Percentiles rank a stretch among this genome's conserved stretches.
Evolutionary conservation across 30 jellyfish, hydroid and myxozoan species (phyloP).

Genomic region (Hydractinia symbiolongicarpus): DNA sequence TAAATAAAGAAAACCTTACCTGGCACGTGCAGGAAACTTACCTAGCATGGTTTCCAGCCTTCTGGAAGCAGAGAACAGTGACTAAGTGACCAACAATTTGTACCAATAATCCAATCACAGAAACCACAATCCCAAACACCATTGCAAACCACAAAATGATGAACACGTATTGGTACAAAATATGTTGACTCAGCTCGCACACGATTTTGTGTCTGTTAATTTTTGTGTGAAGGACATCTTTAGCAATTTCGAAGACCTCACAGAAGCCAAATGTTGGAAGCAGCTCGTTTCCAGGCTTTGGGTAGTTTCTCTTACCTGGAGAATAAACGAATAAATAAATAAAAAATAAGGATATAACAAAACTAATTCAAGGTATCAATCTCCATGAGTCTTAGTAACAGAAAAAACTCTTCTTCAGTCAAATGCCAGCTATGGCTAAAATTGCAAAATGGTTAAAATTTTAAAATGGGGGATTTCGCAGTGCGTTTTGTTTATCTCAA

Average conservation of each 20-base stretch:
- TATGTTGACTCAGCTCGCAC: conserved; percentile 13
- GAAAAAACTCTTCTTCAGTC: no score
- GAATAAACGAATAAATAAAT: conserved; percentile 8
- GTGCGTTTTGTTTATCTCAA: no score
- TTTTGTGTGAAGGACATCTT: not conserved
- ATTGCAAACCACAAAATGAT: conserved; percentile 12
- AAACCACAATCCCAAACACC: conserved; percentile 12
- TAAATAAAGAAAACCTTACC: no score
- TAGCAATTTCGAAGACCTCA: conserved; percentile 12
- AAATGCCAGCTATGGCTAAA: no score
- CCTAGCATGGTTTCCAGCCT: not conserved
- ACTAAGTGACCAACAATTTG: conserved; percentile 9
- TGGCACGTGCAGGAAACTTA: conserved; percentile 3
- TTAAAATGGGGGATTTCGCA: no score
- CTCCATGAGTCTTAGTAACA: no score
- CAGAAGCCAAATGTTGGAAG: conserved; percentile 15
- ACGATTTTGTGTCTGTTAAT: not conserved
- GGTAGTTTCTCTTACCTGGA: not conserved
- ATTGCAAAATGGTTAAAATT: no score
- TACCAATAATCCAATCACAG: not conserved
- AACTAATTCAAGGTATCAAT: no score
- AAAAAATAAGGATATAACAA: not conserved
- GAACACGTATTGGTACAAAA: conserved; percentile 21
- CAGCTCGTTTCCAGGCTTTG: conserved; percentile 20
- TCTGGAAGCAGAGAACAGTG: conserved; percentile 15